Evolutionary conservation across 2,888 invertebrate genomes (phyloP).

Genomic region (Morpho deidamia): DNA sequence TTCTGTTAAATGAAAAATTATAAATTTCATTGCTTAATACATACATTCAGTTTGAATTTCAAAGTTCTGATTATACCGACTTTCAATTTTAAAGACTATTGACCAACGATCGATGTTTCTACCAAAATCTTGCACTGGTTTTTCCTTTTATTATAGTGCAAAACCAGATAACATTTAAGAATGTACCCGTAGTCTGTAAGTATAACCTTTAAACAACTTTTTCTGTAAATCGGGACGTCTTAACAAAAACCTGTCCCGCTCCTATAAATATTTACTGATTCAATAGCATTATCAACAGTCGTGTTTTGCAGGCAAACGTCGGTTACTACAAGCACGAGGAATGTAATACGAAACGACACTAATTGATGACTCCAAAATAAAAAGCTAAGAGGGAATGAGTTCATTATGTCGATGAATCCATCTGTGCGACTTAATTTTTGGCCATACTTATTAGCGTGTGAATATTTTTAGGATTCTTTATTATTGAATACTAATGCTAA

Average conservation of each 20-base stretch:
- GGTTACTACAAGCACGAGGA: conserved; percentile 39
- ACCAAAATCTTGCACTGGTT: not conserved
- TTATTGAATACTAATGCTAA: too few species aligned
- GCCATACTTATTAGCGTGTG: too few species aligned
- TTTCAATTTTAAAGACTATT: too few species aligned
- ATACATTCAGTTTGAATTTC: too few species aligned
- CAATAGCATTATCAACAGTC: conserved; percentile 47
- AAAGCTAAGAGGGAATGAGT: conserved; percentile 26
- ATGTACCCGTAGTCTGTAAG: conserved; percentile 15
- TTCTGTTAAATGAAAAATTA: too few species aligned
- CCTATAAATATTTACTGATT: conserved; percentile 53
- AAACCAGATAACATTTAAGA: conserved; percentile 13
- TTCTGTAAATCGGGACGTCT: conserved; percentile 21
- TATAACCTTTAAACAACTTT: conserved; percentile 17
- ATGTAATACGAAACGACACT: conserved; percentile 45
- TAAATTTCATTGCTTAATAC: too few species aligned
- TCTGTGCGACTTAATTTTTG: not conserved
- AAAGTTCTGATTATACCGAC: too few species aligned
- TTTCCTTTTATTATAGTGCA: not conserved
- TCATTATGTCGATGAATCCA: conserved; percentile 21
- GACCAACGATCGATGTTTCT: not conserved
- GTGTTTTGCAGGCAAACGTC: conserved; percentile 44
- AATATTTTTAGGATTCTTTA: too few species aligned
- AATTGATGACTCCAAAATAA: conserved; percentile 37
- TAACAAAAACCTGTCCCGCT: conserved; percentile 22